Evolutionary conservation across 2,888 invertebrate genomes (phyloP), one percentile per base, ranked within the genome.

Genomic region (Ethmia dodecea): DNA sequence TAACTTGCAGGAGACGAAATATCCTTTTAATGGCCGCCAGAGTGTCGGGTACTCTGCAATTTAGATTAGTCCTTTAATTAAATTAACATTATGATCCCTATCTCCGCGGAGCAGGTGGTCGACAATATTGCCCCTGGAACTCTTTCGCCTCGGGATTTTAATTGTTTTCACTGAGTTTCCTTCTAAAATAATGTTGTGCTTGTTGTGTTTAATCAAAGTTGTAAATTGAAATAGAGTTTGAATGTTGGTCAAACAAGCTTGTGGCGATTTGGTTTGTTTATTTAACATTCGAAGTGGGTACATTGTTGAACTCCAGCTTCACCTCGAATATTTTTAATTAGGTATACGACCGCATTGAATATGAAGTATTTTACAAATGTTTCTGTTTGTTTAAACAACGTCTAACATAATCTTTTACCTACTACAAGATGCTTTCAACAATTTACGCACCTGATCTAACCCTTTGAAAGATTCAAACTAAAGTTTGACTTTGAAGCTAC

Each of bases 61-160:
- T 86, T 83, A 86, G 84, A 86, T 86, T 86, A 86, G 84, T 80
- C 83, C 81, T 83, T 84, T 84, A 86, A 86, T 84, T 86, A 86
- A 84, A 86, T 86, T 84, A 84, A 81, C 84, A 83, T 86, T 83
- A 86, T 81, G 81, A 84, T 84, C 78, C 79, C 78, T 78, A 84
- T 84, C 83, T 78, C 63, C 43, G 49, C 55, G 72, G 64, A 74
- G 75, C 83, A 83, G 83, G 83, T 84, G 83, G 80, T 72, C 67
- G 67, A 60, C 70, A 65, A 71, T 77, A 81, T 80, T 78, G 76
- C 75, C 58, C 63, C 43, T 64, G 62, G 57, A 69, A 72, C 67
- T 73, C 74, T 72, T 75, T 74, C 63, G n/a, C n/a, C n/a, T n/a
- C n/a, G n/a, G 68, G 60, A 61, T 56, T 60, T 26, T 56, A 37